A percentile compares a stretch with the other conserved stretches of the same genome.
Conservation (phyloP, 92 coral and sea anemone genomes). For the Palythoa caribaeorum region DNA sequence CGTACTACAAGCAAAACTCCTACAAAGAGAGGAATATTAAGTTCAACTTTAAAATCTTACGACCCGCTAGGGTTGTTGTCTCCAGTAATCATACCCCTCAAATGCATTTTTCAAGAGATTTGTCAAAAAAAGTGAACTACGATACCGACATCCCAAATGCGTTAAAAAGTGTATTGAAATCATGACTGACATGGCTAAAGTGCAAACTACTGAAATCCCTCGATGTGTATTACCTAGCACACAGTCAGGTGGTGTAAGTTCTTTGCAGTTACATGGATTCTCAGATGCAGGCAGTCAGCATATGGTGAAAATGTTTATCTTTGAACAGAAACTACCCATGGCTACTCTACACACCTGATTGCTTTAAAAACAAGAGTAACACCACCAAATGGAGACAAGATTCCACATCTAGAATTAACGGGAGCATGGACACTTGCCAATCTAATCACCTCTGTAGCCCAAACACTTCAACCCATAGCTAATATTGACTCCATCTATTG, state of each 20-base stretch:
- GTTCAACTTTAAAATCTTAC: slow-evolving; percentile 53
- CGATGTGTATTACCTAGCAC: background rate
- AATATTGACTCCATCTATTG: background rate
- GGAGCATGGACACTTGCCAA: slow-evolving; percentile 54
- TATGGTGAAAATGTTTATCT: slow-evolving; percentile 44
- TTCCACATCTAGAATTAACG: slow-evolving; percentile 59
- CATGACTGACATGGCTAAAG: background rate
- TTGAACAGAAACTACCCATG: slow-evolving; percentile 39
- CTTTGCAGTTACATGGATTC: slow-evolving; percentile 50
- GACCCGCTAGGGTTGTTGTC: background rate
- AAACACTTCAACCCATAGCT: slow-evolving; percentile 14
- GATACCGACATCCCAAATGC: slow-evolving; percentile 1
- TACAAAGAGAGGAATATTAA: slow-evolving; percentile 36
- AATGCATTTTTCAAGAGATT: slow-evolving; percentile 58
- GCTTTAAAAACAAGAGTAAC: slow-evolving; percentile 13
- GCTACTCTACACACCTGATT: slow-evolving; percentile 34
- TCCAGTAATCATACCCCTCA: background rate
- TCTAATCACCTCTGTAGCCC: background rate
- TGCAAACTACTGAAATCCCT: slow-evolving; percentile 33
- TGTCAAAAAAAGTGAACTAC: slow-evolving; percentile 55
- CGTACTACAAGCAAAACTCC: slow-evolving; percentile 1
- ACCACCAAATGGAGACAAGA: slow-evolving; percentile 49
- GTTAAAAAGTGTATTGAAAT: background rate
- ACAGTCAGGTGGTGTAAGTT: background rate
- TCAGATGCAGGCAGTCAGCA: slow-evolving; percentile 27